phyloP scores from a whole-genome alignment of 2,113 vertebrate species.

The Empidonax alnorum region DNA sequence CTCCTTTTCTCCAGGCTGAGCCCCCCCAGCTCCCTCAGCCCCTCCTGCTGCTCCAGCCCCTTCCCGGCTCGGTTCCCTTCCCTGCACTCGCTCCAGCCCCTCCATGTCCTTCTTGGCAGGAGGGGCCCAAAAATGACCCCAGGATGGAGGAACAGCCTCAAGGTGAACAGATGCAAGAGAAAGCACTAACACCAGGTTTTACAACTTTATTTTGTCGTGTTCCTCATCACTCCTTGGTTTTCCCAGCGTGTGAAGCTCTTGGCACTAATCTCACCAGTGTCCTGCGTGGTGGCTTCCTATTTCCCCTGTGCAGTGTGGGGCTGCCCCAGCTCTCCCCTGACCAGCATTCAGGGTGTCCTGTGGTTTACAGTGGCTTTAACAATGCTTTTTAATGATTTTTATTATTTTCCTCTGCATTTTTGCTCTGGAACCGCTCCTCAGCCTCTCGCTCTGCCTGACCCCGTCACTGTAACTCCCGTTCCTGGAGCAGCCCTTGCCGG shows the following conservation, averaged over 20 bases:
- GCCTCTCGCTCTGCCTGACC: fast-evolving
- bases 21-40: background rate
- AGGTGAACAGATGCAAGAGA: background rate
- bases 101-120: background rate
- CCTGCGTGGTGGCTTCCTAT: background rate
- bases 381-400: fast-evolving
- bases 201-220: fast-evolving
- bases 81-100: background rate
- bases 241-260: too few relatives aligned
- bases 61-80: background rate
- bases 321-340: background rate
- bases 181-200: background rate
- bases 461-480: fast-evolving
- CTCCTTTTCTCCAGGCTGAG: background rate
- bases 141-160: background rate
- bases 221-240: too few relatives aligned
- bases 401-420: background rate
- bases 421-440: background rate
- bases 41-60: background rate
- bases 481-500: background rate
- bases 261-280: fast-evolving
- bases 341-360: background rate
- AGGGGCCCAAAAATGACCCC: background rate
- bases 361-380: background rate
- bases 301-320: fast-evolving